Evolutionary conservation across 2,888 invertebrate genomes (phyloP).

Genomic region (Syritta pipiens): DNA sequence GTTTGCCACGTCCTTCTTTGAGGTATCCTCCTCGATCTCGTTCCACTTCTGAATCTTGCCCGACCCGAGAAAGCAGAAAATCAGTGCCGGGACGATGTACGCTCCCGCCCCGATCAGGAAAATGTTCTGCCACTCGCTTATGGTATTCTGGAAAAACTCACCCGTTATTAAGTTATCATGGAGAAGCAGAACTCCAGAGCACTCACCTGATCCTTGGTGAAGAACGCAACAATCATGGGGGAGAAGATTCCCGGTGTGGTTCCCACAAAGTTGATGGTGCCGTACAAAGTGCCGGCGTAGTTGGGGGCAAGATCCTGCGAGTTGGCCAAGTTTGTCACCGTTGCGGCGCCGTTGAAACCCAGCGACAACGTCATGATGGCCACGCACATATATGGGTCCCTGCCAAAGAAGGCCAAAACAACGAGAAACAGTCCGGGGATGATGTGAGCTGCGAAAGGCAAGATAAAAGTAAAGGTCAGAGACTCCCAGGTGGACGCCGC

Average conservation of each 20-base stretch:
- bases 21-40: slow-evolving; percentile 76
- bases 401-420: slow-evolving; percentile 82
- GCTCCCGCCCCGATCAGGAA: slow-evolving; percentile 86
- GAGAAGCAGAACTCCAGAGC: no score
- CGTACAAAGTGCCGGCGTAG: slow-evolving; percentile 86
- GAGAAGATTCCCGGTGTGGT: slow-evolving; percentile 86
- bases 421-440: slow-evolving; percentile 82
- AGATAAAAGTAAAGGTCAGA: no score
- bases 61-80: slow-evolving; percentile 86
- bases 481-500: no score
- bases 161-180: not conserved
- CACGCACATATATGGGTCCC: slow-evolving; percentile 83
- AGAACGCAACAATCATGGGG: slow-evolving; percentile 84
- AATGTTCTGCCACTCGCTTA: slow-evolving; percentile 87
- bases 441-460: slow-evolving; percentile 80
- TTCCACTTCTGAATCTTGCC: slow-evolving; percentile 88
- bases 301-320: slow-evolving; percentile 87
- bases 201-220: slow-evolving; percentile 74
- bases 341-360: slow-evolving; percentile 84
- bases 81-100: slow-evolving; percentile 84
- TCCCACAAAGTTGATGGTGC: slow-evolving; percentile 87
- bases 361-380: slow-evolving; percentile 85
- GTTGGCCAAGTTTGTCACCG: slow-evolving; percentile 83
- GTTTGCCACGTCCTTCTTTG: slow-evolving; percentile 74
- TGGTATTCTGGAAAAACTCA: slow-evolving; percentile 84